Percentiles rank a stretch among this genome's conserved stretches.
Evolutionary conservation across 2,113 vertebrate species (phyloP).

Genomic region (Dipodomys stephensi): DNA sequence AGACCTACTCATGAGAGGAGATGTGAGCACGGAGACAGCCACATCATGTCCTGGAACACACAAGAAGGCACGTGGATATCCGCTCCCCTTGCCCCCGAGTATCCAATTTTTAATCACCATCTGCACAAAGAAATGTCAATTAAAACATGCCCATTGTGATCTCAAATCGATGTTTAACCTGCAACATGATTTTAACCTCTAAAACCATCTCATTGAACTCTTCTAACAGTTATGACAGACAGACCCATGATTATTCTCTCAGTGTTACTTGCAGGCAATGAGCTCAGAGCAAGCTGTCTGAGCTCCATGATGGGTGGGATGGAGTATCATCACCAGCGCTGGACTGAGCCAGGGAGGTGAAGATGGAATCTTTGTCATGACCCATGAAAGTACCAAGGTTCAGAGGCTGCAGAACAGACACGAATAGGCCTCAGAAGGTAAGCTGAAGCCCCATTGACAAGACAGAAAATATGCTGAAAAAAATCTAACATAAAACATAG

Average conservation of each 20-base stretch:
- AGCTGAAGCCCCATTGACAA: background rate
- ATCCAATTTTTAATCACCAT: constrained; percentile 20
- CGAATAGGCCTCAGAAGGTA: background rate
- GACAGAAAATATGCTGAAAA: background rate
- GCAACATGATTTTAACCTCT: background rate
- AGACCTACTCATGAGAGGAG: background rate
- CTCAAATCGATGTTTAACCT: background rate
- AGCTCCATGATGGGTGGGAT: accelerated
- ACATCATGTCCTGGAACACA: no score
- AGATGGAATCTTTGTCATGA: background rate
- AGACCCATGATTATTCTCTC: background rate
- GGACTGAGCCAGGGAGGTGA: accelerated
- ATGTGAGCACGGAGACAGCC: no score
- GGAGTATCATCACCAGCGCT: accelerated
- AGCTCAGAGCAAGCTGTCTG: no score
- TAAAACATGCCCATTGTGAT: background rate
- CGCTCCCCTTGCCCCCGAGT: background rate
- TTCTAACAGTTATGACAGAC: background rate
- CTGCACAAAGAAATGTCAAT: background rate
- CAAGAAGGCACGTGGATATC: background rate
- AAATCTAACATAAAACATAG: background rate
- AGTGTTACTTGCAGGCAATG: accelerated
- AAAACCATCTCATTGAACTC: background rate
- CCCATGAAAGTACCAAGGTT: no score
- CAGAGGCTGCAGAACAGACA: background rate